Conservation (phyloP, 2,113 vertebrate genomes). For the Copsychus sechellarum region DNA sequence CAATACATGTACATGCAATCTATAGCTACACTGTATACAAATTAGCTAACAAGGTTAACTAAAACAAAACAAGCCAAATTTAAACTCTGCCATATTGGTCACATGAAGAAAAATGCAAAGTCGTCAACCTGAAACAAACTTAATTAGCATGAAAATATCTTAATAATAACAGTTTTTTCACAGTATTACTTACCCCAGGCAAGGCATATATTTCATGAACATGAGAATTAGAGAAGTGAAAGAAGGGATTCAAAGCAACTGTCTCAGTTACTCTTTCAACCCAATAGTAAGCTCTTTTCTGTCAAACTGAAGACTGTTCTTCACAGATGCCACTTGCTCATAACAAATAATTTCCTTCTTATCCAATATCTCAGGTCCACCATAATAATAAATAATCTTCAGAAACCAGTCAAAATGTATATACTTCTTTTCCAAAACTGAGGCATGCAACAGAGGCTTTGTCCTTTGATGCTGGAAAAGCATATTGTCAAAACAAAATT, state of each 20-base stretch:
- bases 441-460: neutral
- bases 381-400: neutral
- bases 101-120: neutral
- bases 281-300: neutral
- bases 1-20: neutral
- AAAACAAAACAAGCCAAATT: neutral
- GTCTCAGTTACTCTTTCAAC: neutral
- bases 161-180: neutral
- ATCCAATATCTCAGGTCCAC: neutral
- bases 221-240: neutral
- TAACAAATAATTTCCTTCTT: neutral
- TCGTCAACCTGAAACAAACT: neutral
- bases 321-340: neutral
- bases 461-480: neutral
- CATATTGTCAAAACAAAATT: neutral
- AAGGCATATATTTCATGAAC: neutral
- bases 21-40: neutral
- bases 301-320: neutral
- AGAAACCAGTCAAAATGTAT: neutral
- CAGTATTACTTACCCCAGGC: neutral
- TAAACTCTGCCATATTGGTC: neutral
- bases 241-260: neutral
- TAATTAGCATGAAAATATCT: neutral
- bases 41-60: neutral
- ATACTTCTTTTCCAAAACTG: neutral